Percentiles rank a stretch among this genome's conserved stretches.
phyloP scores from a whole-genome alignment of 2,797 vertebrate species.

The Ptychobarbus kaznakovi region DNA sequence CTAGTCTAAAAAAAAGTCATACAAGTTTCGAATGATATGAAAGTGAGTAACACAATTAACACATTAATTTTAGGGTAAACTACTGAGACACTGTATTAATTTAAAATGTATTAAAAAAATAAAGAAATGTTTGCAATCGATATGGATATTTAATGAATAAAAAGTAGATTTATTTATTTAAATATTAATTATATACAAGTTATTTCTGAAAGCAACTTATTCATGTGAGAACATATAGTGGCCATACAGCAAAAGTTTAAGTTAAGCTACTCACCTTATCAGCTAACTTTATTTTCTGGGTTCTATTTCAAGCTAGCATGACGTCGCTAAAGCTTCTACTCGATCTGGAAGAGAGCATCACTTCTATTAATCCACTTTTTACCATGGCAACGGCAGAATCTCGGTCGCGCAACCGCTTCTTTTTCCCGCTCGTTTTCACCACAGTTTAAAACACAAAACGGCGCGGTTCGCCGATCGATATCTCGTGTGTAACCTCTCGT shows the following conservation, averaged over 20 bases:
- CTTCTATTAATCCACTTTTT: neutral
- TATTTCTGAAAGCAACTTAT: neutral
- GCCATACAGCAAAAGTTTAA: neutral
- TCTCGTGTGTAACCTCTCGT: neutral
- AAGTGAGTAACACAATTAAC: neutral
- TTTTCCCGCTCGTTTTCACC: slow-evolving; percentile 1
- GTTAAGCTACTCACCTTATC: neutral
- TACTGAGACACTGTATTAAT: neutral
- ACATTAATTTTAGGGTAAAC: neutral
- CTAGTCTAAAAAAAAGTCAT: neutral
- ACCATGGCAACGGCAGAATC: slow-evolving; percentile 10
- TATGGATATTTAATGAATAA: neutral
- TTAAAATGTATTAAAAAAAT: neutral
- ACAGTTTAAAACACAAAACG: neutral
- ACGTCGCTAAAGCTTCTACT: neutral
- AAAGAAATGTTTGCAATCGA: neutral
- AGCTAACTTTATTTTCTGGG: neutral
- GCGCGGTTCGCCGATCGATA: neutral
- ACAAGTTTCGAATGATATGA: neutral
- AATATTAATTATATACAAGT: neutral
- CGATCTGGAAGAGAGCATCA: neutral
- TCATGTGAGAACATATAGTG: neutral
- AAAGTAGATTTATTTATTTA: neutral
- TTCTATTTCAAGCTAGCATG: neutral
- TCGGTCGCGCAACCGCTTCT: neutral